Evolutionary conservation across 2,888 invertebrate genomes (phyloP).

Genomic region (Oegoconia quadripuncta): DNA sequence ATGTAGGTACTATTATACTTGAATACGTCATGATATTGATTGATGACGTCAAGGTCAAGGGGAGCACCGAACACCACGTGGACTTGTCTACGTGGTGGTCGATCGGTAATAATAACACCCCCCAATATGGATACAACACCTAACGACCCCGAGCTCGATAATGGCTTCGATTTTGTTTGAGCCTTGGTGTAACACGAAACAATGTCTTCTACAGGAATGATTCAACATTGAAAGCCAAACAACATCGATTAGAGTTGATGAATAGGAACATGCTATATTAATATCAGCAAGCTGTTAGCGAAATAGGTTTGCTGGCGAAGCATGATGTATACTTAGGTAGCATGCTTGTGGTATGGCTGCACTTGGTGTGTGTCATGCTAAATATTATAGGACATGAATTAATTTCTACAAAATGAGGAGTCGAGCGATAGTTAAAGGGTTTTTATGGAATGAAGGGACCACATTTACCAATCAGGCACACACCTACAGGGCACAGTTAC

Average conservation of each 20-base stretch:
- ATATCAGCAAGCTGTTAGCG: slow-evolving; percentile 3
- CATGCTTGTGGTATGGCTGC: slow-evolving; percentile 33
- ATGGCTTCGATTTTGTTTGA: slow-evolving; percentile 31
- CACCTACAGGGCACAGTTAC: slow-evolving; percentile 81
- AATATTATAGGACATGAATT: slow-evolving; percentile 24
- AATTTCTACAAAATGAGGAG: slow-evolving; percentile 39
- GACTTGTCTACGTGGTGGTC: slow-evolving; percentile 24
- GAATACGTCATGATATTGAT: slow-evolving; percentile 60
- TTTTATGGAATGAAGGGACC: slow-evolving; percentile 26
- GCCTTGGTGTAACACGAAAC: slow-evolving; percentile 20
- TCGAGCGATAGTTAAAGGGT: slow-evolving; percentile 36
- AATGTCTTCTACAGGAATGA: slow-evolving; percentile 19
- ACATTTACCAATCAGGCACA: slow-evolving; percentile 55
- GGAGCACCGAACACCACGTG: slow-evolving; percentile 37
- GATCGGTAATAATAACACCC: slow-evolving; percentile 35
- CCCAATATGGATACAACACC: slow-evolving; percentile 28
- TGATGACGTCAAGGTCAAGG: slow-evolving; percentile 60
- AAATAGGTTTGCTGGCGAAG: too few species aligned
- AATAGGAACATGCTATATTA: slow-evolving; percentile 6
- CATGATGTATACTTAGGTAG: too few species aligned
- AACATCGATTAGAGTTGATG: slow-evolving; percentile 15
- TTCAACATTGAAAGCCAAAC: slow-evolving; percentile 18
- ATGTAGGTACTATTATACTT: slow-evolving; percentile 33
- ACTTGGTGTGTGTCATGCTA: slow-evolving; percentile 39
- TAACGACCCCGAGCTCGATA: slow-evolving; percentile 34